Evolutionary conservation across 1,140 invertebrate species (phyloP).

Genomic region (Cydia splendana): DNA sequence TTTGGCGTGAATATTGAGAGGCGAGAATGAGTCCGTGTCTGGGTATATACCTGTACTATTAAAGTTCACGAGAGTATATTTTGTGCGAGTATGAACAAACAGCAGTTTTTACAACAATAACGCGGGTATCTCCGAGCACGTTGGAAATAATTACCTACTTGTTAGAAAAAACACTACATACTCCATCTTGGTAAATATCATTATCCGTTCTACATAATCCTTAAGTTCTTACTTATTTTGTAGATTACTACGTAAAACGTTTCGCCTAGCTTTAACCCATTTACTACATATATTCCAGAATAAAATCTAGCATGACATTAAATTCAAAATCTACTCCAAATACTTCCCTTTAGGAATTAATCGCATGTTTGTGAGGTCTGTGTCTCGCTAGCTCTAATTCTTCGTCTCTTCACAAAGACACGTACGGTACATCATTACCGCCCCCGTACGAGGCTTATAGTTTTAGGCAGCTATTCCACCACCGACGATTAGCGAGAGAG

Average conservation of each 20-base stretch:
- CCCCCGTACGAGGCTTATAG: neutral
- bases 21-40: neutral
- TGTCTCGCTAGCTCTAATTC: slow-evolving; percentile 1
- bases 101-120: too few species aligned
- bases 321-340: neutral
- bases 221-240: neutral
- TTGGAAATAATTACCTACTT: too few species aligned
- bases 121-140: too few species aligned
- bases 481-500: too few species aligned
- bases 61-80: too few species aligned
- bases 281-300: neutral
- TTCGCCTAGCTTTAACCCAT: neutral
- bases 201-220: neutral
- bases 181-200: neutral
- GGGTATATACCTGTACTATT: neutral
- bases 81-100: too few species aligned
- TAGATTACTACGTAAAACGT: neutral
- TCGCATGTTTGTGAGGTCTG: neutral
- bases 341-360: slow-evolving; percentile 7
- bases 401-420: slow-evolving; percentile 17
- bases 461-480: neutral
- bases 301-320: neutral
- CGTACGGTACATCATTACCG: slow-evolving; percentile 19
- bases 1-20: slow-evolving; percentile 11
- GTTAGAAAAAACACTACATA: neutral